Conservation (phyloP, 2,113 vertebrate genomes). For the Dendropsophus ebraccatus region DNA sequence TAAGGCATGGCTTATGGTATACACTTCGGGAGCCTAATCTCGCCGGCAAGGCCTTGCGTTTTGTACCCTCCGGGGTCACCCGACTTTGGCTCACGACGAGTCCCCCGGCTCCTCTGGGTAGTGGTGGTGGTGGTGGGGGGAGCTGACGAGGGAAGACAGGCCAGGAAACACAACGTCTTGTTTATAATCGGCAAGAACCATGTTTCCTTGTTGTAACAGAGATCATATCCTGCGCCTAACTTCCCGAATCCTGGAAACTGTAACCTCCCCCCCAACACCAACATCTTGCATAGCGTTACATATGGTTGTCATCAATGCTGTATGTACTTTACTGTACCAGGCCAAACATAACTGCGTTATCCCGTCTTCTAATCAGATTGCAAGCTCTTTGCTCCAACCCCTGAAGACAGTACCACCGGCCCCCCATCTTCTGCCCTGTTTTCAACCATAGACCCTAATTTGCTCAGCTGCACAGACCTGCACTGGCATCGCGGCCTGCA, state of each 20-base stretch:
- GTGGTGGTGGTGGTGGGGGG: neutral
- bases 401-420: neutral
- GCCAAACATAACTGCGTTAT: neutral
- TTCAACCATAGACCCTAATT: neutral
- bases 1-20: slow-evolving; percentile 59
- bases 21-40: slow-evolving; percentile 30
- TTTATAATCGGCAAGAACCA: slow-evolving; percentile 31
- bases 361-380: too few relatives aligned
- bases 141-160: neutral
- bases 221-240: neutral
- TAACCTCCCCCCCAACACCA: neutral
- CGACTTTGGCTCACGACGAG: neutral
- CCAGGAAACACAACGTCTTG: neutral
- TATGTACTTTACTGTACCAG: neutral
- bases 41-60: neutral
- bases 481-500: neutral
- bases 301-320: neutral
- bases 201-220: slow-evolving; percentile 13
- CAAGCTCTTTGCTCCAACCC: neutral
- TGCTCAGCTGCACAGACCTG: neutral
- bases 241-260: neutral
- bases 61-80: slow-evolving; percentile 8
- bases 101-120: neutral
- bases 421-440: neutral
- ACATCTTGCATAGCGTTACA: neutral